Evolutionary conservation across 2,888 invertebrate species (phyloP).

Genomic region (Caenorhabditis panamensis): DNA sequence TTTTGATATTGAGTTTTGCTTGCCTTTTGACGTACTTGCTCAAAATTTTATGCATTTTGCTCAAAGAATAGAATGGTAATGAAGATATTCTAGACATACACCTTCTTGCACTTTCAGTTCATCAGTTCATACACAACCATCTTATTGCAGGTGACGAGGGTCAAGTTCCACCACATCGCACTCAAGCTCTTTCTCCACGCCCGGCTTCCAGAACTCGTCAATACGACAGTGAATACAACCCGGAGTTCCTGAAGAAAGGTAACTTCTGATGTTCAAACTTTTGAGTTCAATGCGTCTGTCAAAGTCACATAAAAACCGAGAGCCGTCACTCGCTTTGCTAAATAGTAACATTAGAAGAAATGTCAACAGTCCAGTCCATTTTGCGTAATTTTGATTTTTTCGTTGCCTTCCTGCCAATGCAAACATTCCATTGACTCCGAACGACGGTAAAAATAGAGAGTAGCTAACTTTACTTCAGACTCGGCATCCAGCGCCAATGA

Average conservation of each 20-base stretch:
- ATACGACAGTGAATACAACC: conserved; percentile 69
- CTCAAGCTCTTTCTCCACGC: conserved; percentile 69
- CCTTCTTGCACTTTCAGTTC: background rate
- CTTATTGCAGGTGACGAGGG: conserved; percentile 52
- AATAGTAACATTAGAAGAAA: conserved; percentile 64
- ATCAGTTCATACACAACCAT: background rate
- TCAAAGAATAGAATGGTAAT: conserved; percentile 38
- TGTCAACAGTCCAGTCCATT: conserved; percentile 64
- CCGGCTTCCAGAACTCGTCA: conserved; percentile 66
- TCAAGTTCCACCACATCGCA: conserved; percentile 69
- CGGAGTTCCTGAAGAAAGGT: conserved; percentile 57
- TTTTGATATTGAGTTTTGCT: conserved; percentile 50
- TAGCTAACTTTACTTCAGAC: conserved; percentile 33
- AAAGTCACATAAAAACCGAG: conserved; percentile 35
- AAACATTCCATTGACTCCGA: conserved; percentile 48
- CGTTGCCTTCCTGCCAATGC: conserved; percentile 16
- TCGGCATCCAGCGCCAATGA: conserved; percentile 40
- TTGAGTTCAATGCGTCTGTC: background rate
- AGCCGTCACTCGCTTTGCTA: conserved; percentile 38
- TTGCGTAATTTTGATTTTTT: conserved; percentile 53
- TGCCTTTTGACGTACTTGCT: conserved; percentile 57
- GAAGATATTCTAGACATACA: conserved; percentile 48
- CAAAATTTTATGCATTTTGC: conserved; percentile 44
- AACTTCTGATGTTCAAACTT: conserved; percentile 1
- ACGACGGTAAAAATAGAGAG: conserved; percentile 42